A percentile compares a stretch with the other conserved stretches of the same genome.
Conservation (phyloP, 64 coral and sea anemone genomes). For the Dendronephthya gigantea region DNA sequence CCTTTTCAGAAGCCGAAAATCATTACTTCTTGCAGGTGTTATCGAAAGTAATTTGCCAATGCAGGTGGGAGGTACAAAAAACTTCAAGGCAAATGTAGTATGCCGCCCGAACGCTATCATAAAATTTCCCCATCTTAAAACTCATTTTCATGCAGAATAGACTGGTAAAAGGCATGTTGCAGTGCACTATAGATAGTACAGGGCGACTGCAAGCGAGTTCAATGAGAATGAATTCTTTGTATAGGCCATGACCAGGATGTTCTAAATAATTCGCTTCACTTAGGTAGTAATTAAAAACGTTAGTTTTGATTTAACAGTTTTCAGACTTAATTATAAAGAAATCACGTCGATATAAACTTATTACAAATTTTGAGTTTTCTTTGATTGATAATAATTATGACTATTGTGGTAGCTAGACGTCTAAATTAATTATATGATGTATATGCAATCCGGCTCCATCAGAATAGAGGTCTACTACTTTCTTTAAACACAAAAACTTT, state of each 20-base stretch:
- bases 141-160: too few species aligned
- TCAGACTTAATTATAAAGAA: neutral
- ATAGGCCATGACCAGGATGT: neutral
- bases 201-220: too few species aligned
- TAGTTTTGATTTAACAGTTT: neutral
- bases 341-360: neutral
- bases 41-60: neutral
- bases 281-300: neutral
- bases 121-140: too few species aligned
- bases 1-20: neutral
- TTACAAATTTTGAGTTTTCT: neutral
- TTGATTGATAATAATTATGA: neutral
- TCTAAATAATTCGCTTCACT: neutral
- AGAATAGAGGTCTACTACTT: neutral
- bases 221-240: too few species aligned
- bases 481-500: too few species aligned
- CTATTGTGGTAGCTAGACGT: neutral
- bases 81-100: neutral
- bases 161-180: too few species aligned
- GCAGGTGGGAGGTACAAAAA: neutral
- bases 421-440: slow-evolving; percentile 3
- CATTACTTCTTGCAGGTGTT: neutral
- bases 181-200: too few species aligned
- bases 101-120: too few species aligned
- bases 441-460: neutral